Evolutionary conservation across 2,888 invertebrate species (phyloP).

Genomic region (Dascillus cervinus): DNA sequence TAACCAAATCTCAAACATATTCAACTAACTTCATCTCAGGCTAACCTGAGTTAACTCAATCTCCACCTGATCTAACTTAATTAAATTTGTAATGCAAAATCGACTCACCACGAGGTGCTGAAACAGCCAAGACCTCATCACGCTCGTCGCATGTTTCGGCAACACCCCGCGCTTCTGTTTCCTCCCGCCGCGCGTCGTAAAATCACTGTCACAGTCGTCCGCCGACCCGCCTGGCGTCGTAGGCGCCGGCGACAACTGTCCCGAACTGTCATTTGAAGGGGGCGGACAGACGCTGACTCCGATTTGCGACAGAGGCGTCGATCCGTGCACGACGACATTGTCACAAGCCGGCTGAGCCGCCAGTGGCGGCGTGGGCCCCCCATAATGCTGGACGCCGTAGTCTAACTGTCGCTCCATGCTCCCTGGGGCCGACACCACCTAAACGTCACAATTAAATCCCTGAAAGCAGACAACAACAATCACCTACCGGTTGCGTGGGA

Average conservation of each 20-base stretch:
- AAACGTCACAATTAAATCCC: not conserved
- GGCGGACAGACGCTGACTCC: slow-evolving; percentile 62
- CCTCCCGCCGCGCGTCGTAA: slow-evolving; percentile 44
- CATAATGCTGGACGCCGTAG: slow-evolving; percentile 30
- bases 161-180: slow-evolving; percentile 83
- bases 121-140: slow-evolving; percentile 94
- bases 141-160: slow-evolving; percentile 92
- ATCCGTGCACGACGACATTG: slow-evolving; percentile 63
- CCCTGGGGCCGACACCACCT: slow-evolving; percentile 34
- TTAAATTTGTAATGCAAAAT: not conserved
- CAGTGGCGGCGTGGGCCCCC: slow-evolving; percentile 37
- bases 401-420: slow-evolving; percentile 29
- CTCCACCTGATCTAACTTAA: no score
- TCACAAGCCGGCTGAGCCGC: slow-evolving; percentile 41
- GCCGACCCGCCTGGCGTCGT: slow-evolving; percentile 52
- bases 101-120: slow-evolving; percentile 85
- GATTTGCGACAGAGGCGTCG: slow-evolving; percentile 81
- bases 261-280: slow-evolving; percentile 48
- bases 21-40: no score
- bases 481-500: slow-evolving; percentile 36
- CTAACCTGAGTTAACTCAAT: no score
- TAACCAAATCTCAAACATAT: no score
- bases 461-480: not conserved
- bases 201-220: slow-evolving; percentile 50
- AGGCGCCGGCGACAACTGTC: slow-evolving; percentile 52